A percentile compares a stretch with the other conserved stretches of the same genome.
Conservation (phyloP, 2,797 vertebrate genomes). For the Sternotherus odoratus region DNA sequence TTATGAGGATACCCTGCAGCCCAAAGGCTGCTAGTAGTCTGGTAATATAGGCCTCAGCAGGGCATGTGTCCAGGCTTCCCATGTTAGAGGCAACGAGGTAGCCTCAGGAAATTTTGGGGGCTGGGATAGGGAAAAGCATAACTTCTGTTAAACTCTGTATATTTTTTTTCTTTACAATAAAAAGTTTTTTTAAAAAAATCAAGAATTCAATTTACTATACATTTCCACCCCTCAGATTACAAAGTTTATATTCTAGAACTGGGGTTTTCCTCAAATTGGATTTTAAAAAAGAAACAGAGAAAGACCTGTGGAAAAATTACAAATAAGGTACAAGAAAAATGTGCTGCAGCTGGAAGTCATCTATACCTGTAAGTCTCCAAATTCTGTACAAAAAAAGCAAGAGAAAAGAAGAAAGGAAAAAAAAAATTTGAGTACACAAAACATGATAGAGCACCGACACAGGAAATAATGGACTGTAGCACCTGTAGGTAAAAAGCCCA, state of each 20-base stretch:
- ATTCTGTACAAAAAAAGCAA: conserved; percentile 57
- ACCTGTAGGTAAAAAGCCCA: conserved; percentile 72
- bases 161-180: conserved; percentile 77
- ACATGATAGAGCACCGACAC: conserved; percentile 55
- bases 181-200: conserved; percentile 64
- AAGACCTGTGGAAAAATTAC: conserved; percentile 20
- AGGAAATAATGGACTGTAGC: conserved; percentile 52
- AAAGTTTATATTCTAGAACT: conserved; percentile 62
- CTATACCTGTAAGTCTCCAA: conserved; percentile 46
- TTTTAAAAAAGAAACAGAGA: conserved; percentile 51
- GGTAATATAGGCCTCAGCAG: background rate
- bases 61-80: conserved; percentile 13
- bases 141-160: conserved; percentile 72
- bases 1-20: background rate
- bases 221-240: conserved; percentile 65
- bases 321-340: conserved; percentile 47
- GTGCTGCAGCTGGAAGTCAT: conserved; percentile 44
- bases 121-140: conserved; percentile 55
- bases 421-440: conserved; percentile 11
- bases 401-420: background rate
- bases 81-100: background rate
- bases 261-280: conserved; percentile 49
- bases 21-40: accelerated
- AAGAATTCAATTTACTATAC: conserved; percentile 65
- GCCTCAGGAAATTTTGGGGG: conserved; percentile 24